Evolutionary conservation across 2,113 vertebrate genomes (phyloP), one percentile per base, ranked within the genome.

Genomic region (Mustelus asterias): DNA sequence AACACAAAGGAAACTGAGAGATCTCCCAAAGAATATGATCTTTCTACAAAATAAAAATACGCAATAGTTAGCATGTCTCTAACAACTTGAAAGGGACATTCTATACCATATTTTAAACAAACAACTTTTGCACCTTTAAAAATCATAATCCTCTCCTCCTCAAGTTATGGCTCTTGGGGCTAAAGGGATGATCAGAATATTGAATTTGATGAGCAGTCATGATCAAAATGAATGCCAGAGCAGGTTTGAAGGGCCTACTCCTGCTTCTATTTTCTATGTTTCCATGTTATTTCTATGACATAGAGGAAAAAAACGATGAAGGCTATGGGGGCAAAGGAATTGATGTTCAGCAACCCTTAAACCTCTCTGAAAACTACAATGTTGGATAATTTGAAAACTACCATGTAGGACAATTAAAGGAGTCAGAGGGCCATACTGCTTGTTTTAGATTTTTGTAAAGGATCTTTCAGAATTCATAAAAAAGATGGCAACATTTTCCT

Each of bases 21-120:
- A 96, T 97, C 96, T 98, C 98, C 0, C 97, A 97, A 86, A 98
- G 83, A 96, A 99, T 86, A 97, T 99, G 98, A 18, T 99, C 97
- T 0, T 67, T 96, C 99, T 99, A 96, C 4, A 90, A 95, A 85
- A 95, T 37, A 20, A 95, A 60, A 78, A 80, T 54, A 95, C 22
- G 54, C 48, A 63, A 41, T 63, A 65, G 7, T 94, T 76, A 76
- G 67, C 94, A 95, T 95, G 67, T 10, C 54, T 48, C 2, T 26
- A 48, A 70, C 13, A 95, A 95, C 26, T 22, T 18, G 14, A 58
- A 88, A 44, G 0, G 11, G 37, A 29, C 60, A 94, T 72, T 72
- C 65, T 37, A 1, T 95, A 58, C 18, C 37, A 94, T 26, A 67
- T 33, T 33, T 65, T 93, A 65, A 65, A 6, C 29, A 65, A 16